These are phyloP conservation scores for Caenorhabditis japonica DNA, from an alignment of 2,888 invertebrate genomes.

Conservation along the genomic window DNA sequence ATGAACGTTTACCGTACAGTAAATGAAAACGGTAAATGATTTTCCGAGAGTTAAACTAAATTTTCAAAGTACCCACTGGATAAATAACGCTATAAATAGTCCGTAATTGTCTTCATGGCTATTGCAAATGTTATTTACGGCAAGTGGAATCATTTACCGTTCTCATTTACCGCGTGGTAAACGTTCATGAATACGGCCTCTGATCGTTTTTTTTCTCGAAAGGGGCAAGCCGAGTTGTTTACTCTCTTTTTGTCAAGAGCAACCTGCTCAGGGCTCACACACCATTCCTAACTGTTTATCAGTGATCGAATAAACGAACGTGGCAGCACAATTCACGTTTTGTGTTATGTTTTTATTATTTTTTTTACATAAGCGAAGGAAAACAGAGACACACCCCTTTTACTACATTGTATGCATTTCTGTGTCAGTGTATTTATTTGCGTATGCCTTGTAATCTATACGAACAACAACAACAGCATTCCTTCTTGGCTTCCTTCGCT, in stretches of 20 bases:
- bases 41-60: no score
- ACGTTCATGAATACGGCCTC: no score
- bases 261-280: slow-evolving; percentile 15
- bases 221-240: slow-evolving; percentile 12
- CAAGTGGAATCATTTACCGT: no score
- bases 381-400: slow-evolving; percentile 19
- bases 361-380: no score
- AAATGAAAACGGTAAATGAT: no score
- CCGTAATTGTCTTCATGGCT: no score
- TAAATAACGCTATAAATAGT: no score
- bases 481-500: slow-evolving; percentile 2
- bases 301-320: slow-evolving; percentile 12
- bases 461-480: slow-evolving; percentile 21
- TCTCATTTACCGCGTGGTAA: no score
- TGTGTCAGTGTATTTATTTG: slow-evolving; percentile 14
- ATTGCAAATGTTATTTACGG: no score
- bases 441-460: slow-evolving; percentile 31
- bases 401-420: slow-evolving; percentile 30
- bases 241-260: slow-evolving; percentile 32
- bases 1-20: no score
- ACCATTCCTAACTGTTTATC: slow-evolving; percentile 39
- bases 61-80: no score
- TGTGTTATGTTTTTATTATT: not conserved
- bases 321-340: slow-evolving; percentile 6
- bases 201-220: no score